Evolutionary conservation across 2,888 invertebrate genomes (phyloP).

Genomic region (Chirona hameri): DNA sequence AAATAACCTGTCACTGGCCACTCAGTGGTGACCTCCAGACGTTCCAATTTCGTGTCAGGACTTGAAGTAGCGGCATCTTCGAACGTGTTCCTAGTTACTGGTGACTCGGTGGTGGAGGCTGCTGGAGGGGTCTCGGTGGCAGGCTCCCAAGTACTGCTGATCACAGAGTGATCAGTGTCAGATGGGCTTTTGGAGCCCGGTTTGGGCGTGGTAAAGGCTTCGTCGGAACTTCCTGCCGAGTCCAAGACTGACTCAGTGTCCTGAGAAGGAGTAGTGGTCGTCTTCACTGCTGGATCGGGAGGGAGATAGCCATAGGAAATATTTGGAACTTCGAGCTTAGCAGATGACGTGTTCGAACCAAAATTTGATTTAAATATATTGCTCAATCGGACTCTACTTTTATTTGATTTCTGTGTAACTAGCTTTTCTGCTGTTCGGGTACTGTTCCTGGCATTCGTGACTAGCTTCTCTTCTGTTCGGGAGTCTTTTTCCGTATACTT

Average conservation of each 20-base stretch:
- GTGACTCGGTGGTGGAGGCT: background rate
- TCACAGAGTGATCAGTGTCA: background rate
- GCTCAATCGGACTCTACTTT: background rate
- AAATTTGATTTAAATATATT: background rate
- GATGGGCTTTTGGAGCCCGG: background rate
- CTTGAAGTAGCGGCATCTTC: background rate
- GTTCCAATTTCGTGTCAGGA: background rate
- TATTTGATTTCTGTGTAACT: background rate
- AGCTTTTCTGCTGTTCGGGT: background rate
- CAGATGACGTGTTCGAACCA: background rate
- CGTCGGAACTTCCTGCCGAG: background rate
- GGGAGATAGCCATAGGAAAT: background rate
- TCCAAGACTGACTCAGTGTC: background rate
- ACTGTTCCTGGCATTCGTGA: too few relatives aligned
- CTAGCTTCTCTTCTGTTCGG: too few relatives aligned
- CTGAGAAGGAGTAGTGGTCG: background rate
- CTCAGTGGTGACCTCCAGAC: background rate
- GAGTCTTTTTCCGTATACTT: too few relatives aligned
- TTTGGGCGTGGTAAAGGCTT: background rate
- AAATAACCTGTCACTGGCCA: background rate
- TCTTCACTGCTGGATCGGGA: background rate
- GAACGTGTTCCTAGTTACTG: background rate
- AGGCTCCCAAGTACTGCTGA: background rate
- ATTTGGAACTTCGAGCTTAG: background rate
- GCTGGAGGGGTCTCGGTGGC: background rate